A percentile compares a stretch with the other conserved stretches of the same genome.
phyloP scores from a whole-genome alignment of 1,140 invertebrate species.

The Holotrichia oblita region DNA sequence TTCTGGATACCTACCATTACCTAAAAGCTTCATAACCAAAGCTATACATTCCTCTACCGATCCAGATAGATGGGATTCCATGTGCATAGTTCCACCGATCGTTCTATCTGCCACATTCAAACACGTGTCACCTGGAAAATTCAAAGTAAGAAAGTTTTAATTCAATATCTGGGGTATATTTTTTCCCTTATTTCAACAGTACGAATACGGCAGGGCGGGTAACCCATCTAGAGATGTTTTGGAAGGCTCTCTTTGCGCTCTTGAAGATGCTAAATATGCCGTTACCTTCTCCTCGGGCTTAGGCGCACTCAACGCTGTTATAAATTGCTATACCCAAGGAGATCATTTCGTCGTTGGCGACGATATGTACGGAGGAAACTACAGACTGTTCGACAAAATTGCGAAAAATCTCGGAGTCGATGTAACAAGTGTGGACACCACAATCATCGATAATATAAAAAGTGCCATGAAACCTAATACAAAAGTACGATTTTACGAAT shows the following conservation, averaged over 20 bases:
- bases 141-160: conserved; percentile 67
- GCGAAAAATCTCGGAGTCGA: conserved; percentile 75
- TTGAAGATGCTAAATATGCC: conserved; percentile 90
- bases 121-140: conserved; percentile 84
- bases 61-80: conserved; percentile 84
- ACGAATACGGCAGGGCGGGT: conserved; percentile 92
- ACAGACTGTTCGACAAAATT: conserved; percentile 71
- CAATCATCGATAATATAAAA: conserved; percentile 72
- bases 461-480: conserved; percentile 83
- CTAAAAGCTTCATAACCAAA: conserved; percentile 81
- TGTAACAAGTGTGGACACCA: conserved; percentile 84
- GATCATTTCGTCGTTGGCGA: conserved; percentile 93
- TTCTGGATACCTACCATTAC: conserved; percentile 56
- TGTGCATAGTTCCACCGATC: conserved; percentile 87
- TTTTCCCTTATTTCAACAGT: conserved; percentile 70
- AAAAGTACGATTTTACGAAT: conserved; percentile 68
- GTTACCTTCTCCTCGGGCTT: conserved; percentile 90
- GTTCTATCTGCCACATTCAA: conserved; percentile 93
- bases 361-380: conserved; percentile 97
- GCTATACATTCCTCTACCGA: conserved; percentile 93
- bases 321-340: conserved; percentile 79
- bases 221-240: conserved; percentile 95
- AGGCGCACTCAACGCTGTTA: conserved; percentile 81
- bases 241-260: conserved; percentile 87
- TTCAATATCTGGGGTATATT: too few species aligned